These are phyloP conservation scores for Diadema setosum DNA, from an alignment of 35 echinoderm and acorn worm genomes.

Conservation along the genomic window DNA sequence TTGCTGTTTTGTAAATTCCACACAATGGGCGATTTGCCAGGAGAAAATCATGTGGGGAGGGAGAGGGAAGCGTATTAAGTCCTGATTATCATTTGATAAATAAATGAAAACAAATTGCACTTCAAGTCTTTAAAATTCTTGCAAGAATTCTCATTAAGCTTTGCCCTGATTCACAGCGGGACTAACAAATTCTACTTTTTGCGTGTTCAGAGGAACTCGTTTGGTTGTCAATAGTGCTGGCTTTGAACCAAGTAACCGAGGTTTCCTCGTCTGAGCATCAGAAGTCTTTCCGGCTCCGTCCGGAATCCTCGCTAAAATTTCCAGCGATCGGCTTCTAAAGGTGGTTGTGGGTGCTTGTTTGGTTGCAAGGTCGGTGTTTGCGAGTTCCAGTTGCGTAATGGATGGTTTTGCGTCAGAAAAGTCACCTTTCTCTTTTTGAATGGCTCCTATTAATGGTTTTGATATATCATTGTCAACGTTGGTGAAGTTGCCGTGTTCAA, in stretches of 20 bases:
- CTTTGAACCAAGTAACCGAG: neutral
- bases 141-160: neutral
- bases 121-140: too few species aligned
- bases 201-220: neutral
- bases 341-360: neutral
- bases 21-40: too few species aligned
- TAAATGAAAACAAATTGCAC: too few species aligned
- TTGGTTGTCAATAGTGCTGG: neutral
- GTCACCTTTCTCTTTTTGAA: neutral
- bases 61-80: too few species aligned
- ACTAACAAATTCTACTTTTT: neutral
- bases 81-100: too few species aligned
- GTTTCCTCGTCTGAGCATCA: neutral
- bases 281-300: neutral
- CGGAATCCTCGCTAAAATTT: neutral
- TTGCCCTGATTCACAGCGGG: neutral
- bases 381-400: neutral
- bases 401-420: neutral
- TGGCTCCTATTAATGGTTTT: neutral
- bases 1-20: too few species aligned
- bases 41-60: too few species aligned
- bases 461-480: neutral
- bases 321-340: neutral
- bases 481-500: neutral
- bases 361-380: neutral